Percentiles rank a stretch among this genome's conserved stretches.
phyloP scores from a whole-genome alignment of 1,140 invertebrate genomes.

The Nephotettix cincticeps region DNA sequence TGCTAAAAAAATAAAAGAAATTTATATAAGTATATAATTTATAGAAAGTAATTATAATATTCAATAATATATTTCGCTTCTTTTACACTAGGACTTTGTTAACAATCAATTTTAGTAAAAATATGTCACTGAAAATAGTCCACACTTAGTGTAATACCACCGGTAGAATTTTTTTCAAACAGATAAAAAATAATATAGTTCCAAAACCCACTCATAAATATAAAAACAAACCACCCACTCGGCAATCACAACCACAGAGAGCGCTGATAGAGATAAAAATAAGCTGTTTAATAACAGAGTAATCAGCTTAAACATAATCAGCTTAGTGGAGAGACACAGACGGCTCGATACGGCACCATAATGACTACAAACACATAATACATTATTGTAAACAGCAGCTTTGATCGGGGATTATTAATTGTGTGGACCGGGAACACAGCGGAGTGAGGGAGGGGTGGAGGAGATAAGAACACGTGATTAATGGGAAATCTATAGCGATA shows the following conservation, averaged over 20 bases:
- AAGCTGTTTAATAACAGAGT: slow-evolving; percentile 6
- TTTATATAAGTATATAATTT: no score
- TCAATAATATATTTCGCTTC: no score
- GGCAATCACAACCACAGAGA: neutral
- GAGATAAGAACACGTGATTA: slow-evolving; percentile 19
- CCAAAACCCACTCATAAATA: neutral
- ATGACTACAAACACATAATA: slow-evolving; percentile 14
- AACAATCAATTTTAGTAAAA: no score
- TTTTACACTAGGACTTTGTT: no score
- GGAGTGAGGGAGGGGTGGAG: neutral
- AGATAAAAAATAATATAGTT: no score
- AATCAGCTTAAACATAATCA: slow-evolving; percentile 15
- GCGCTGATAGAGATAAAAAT: neutral
- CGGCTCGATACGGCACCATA: neutral
- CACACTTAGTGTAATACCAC: no score
- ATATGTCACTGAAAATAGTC: no score
- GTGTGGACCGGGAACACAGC: neutral
- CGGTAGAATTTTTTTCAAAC: no score
- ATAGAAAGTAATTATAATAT: no score
- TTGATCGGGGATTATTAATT: slow-evolving; percentile 23
- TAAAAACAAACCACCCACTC: neutral
- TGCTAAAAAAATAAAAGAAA: no score
- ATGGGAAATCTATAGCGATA: slow-evolving; percentile 20
- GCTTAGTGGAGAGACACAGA: neutral
- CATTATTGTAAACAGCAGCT: slow-evolving; percentile 16